These are phyloP conservation scores for Callyntrura sp. DNA, from an alignment of 2,888 invertebrate genomes.

Conservation along the genomic window DNA sequence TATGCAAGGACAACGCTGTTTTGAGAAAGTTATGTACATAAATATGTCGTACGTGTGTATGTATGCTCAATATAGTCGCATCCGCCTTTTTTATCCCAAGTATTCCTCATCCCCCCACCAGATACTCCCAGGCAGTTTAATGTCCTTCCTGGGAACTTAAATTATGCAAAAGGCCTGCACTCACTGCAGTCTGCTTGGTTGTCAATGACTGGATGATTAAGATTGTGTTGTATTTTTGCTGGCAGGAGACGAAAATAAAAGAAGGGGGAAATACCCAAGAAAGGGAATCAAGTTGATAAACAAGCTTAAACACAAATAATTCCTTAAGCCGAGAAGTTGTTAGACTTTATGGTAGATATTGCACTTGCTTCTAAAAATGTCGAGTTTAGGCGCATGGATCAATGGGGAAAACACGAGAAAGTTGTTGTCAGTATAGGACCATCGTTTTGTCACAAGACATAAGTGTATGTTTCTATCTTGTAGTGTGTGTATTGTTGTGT, in stretches of 20 bases:
- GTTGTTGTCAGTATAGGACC: too few relatives aligned
- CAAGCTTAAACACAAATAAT: too few relatives aligned
- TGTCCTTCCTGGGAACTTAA: slow-evolving; percentile 24
- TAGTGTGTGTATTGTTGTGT: too few relatives aligned
- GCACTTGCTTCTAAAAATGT: too few relatives aligned
- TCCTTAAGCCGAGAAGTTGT: too few relatives aligned
- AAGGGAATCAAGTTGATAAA: background rate
- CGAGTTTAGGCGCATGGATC: too few relatives aligned
- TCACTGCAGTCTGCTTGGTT: slow-evolving; percentile 11
- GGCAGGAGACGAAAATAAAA: background rate
- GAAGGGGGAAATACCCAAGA: background rate
- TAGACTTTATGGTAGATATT: too few relatives aligned
- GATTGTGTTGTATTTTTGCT: slow-evolving; percentile 48
- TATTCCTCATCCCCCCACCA: background rate
- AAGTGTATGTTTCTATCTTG: too few relatives aligned
- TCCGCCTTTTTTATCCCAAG: too few relatives aligned
- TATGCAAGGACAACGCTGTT: slow-evolving; percentile 23
- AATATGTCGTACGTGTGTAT: slow-evolving; percentile 44
- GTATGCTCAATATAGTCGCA: background rate
- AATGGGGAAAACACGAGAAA: too few relatives aligned
- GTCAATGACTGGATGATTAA: slow-evolving; percentile 18
- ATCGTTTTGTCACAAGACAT: too few relatives aligned
- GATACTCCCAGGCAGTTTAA: background rate
- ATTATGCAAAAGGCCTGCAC: slow-evolving; percentile 46
- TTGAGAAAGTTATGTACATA: slow-evolving; percentile 44